Conservation (phyloP, 2,888 invertebrate species). For the Eucera pruinosa region DNA sequence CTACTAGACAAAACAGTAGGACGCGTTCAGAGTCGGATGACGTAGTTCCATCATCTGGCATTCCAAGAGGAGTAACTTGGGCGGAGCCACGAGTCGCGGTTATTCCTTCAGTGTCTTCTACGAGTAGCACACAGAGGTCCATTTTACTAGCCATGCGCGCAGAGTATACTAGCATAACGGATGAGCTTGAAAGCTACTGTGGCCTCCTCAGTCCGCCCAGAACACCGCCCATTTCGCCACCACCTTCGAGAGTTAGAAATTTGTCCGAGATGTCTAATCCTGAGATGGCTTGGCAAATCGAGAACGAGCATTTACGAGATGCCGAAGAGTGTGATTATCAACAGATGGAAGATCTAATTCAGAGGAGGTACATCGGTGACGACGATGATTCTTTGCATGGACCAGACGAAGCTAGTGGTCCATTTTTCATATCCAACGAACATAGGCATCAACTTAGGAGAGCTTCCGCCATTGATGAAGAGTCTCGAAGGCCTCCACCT, state of each 20-base stretch:
- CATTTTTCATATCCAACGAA: constrained; percentile 78
- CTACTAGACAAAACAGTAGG: constrained; percentile 87
- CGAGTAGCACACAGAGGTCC: constrained; percentile 87
- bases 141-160: constrained; percentile 92
- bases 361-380: constrained; percentile 86
- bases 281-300: constrained; percentile 92
- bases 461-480: constrained; percentile 80
- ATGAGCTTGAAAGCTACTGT: constrained; percentile 95
- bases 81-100: constrained; percentile 87
- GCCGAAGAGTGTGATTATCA: constrained; percentile 97
- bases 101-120: constrained; percentile 86
- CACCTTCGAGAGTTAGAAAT: constrained; percentile 86
- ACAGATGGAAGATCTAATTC: constrained; percentile 95
- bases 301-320: constrained; percentile 94
- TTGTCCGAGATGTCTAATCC: constrained; percentile 93
- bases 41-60: constrained; percentile 84
- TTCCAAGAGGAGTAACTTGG: constrained; percentile 86
- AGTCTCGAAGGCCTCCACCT: constrained; percentile 78
- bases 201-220: constrained; percentile 89
- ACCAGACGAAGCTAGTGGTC: constrained; percentile 39
- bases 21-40: constrained; percentile 93
- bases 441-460: constrained; percentile 77
- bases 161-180: constrained; percentile 97
- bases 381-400: constrained; percentile 43
- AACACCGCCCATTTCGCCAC: constrained; percentile 89